Conservation (phyloP, 2,797 vertebrate genomes). For the Oreochromis mossambicus region DNA sequence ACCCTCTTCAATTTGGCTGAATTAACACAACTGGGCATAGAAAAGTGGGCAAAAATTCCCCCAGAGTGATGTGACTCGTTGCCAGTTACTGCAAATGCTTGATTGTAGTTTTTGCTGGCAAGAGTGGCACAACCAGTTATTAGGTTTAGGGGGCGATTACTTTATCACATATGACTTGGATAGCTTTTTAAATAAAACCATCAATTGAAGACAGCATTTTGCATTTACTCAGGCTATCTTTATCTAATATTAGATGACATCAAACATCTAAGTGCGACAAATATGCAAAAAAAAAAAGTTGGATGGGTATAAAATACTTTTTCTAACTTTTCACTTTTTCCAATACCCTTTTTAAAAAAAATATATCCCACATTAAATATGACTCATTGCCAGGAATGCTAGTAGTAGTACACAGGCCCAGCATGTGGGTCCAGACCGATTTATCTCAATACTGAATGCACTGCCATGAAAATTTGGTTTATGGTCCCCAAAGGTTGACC, state of each 20-base stretch:
- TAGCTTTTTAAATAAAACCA: neutral
- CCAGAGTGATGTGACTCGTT: neutral
- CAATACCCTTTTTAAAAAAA: neutral
- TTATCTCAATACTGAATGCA: neutral
- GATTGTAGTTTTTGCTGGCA: neutral
- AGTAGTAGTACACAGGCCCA: neutral
- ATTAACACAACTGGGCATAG: neutral
- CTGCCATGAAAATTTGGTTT: neutral
- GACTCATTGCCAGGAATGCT: neutral
- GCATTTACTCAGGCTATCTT: neutral
- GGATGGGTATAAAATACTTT: neutral
- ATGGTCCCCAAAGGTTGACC: neutral
- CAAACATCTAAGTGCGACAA: neutral
- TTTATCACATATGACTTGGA: neutral
- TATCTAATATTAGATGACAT: neutral
- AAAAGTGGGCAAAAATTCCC: neutral
- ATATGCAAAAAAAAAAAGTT: neutral
- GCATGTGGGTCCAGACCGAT: neutral
- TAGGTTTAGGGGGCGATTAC: neutral
- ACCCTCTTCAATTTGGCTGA: rapidly evolving
- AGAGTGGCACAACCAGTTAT: neutral
- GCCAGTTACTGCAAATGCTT: neutral
- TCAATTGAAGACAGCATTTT: neutral
- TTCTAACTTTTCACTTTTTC: neutral
- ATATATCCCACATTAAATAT: neutral